Percentiles rank a stretch among this genome's conserved stretches.
phyloP scores from a whole-genome alignment of 2,113 vertebrate genomes.

The Scartelaos histophorus region DNA sequence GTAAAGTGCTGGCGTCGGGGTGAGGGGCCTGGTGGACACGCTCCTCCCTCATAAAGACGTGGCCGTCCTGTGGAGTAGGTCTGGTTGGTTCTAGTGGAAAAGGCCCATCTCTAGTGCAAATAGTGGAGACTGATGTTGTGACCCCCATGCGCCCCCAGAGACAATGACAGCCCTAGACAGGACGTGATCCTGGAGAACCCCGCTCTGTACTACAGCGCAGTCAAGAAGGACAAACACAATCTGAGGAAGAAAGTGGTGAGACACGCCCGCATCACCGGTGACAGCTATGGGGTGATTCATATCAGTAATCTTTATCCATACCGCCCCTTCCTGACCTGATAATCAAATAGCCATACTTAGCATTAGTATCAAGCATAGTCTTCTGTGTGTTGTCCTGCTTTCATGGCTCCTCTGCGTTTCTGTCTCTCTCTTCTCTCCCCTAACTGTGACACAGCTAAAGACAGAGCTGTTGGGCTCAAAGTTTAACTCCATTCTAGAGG shows the following conservation, averaged over 20 bases:
- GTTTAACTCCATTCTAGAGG: constrained; percentile 87
- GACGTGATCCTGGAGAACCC: constrained; percentile 88
- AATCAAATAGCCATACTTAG: constrained; percentile 21
- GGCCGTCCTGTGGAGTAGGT: neutral
- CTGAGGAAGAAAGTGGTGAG: constrained; percentile 93
- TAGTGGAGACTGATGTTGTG: constrained; percentile 79
- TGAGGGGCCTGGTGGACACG: too few relatives aligned
- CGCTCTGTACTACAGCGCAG: constrained; percentile 85
- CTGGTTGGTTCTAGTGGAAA: neutral
- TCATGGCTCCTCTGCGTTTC: constrained; percentile 80
- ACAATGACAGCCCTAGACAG: constrained; percentile 87
- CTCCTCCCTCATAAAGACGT: neutral
- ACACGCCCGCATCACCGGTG: constrained; percentile 71
- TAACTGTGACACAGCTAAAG: constrained; percentile 84
- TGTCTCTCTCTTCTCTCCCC: constrained; percentile 80
- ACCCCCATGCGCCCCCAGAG: constrained; percentile 81
- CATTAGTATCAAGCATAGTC: constrained; percentile 60
- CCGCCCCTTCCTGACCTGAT: constrained; percentile 48
- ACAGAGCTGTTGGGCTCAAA: constrained; percentile 86
- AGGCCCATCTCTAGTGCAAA: too few relatives aligned
- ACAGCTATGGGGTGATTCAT: constrained; percentile 42
- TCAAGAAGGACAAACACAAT: constrained; percentile 88
- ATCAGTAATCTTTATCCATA: constrained; percentile 43
- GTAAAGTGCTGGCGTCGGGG: too few relatives aligned
- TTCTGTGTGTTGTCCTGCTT: constrained; percentile 78